Percentiles rank a stretch among this genome's conserved stretches.
These are phyloP conservation scores for Leptinotarsa undecemlineata DNA, from an alignment of 1,140 invertebrate genomes.

Conservation along the genomic window DNA sequence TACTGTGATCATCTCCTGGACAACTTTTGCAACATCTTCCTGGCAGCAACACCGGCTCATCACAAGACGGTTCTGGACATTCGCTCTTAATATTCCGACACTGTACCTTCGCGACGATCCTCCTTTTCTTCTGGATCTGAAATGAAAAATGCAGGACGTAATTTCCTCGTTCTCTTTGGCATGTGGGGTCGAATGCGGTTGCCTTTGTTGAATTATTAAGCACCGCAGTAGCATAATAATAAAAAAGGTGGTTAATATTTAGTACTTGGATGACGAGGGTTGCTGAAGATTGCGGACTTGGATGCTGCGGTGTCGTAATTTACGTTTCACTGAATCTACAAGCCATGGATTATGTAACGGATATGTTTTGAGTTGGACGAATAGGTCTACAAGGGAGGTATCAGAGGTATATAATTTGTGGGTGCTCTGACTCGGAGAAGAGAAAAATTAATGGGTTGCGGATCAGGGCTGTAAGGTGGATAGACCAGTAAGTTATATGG, in stretches of 20 bases:
- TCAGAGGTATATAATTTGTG: too few species aligned
- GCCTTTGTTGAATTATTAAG: background rate
- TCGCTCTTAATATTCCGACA: conserved; percentile 89
- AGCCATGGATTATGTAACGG: too few species aligned
- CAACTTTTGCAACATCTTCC: conserved; percentile 90
- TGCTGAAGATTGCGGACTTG: background rate
- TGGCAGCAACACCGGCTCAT: conserved; percentile 80
- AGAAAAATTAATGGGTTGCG: too few species aligned
- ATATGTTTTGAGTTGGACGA: too few species aligned
- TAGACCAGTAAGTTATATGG: too few species aligned
- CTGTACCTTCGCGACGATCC: conserved; percentile 81
- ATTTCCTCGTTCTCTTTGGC: conserved; percentile 11
- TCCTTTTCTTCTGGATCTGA: conserved; percentile 85
- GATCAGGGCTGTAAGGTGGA: too few species aligned
- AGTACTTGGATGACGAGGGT: background rate
- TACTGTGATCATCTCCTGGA: conserved; percentile 74
- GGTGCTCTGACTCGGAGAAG: too few species aligned
- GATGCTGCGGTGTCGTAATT: too few species aligned
- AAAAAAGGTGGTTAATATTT: background rate
- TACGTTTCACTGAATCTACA: too few species aligned
- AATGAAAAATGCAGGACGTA: conserved; percentile 38
- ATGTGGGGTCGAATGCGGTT: background rate
- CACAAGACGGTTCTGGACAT: conserved; percentile 82
- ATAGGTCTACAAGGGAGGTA: too few species aligned
- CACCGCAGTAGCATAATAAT: background rate